phyloP scores from a whole-genome alignment of 2,797 vertebrate species.

The Amblyopsis hoosieri region DNA sequence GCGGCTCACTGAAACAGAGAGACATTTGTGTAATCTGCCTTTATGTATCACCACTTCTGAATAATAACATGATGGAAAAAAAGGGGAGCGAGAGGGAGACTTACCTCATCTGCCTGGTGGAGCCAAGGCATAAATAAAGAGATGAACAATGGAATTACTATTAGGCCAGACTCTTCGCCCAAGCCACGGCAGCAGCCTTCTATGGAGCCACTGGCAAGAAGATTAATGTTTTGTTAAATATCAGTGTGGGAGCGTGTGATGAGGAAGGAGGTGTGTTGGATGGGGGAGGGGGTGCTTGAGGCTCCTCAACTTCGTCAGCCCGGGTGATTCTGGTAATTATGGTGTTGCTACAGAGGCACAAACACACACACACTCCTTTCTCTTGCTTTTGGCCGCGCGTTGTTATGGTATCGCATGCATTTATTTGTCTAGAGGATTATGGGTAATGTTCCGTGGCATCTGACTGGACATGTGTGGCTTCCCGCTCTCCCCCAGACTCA shows the following conservation, averaged over 20 bases:
- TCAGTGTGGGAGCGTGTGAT: constrained; percentile 94
- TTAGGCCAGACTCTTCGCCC: constrained; percentile 80
- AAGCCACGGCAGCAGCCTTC: constrained; percentile 93
- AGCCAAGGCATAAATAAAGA: constrained; percentile 97
- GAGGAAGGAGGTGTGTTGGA: constrained; percentile 50
- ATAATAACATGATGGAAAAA: constrained; percentile 95
- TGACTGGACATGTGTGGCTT: constrained; percentile 61
- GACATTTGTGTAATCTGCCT: constrained; percentile 97
- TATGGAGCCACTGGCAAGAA: constrained; percentile 98
- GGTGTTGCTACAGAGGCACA: constrained; percentile 77
- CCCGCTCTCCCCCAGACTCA: constrained; percentile 56
- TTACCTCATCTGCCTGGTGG: constrained; percentile 98
- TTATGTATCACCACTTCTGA: constrained; percentile 97
- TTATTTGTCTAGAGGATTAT: constrained; percentile 73
- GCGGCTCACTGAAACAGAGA: constrained; percentile 87
- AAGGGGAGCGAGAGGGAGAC: constrained; percentile 59
- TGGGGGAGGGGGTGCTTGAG: constrained; percentile 64
- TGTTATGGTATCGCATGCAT: constrained; percentile 75
- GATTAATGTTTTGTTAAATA: constrained; percentile 99
- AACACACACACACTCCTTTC: constrained; percentile 61
- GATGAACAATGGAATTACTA: constrained; percentile 98
- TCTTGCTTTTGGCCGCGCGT: constrained; percentile 61
- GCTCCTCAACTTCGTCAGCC: constrained; percentile 92
- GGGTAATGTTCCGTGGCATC: constrained; percentile 69
- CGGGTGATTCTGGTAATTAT: constrained; percentile 83